Base-by-base conservation (phyloP, 2,113 vertebrate genomes). In the Xyrauchen texanus region DNA sequence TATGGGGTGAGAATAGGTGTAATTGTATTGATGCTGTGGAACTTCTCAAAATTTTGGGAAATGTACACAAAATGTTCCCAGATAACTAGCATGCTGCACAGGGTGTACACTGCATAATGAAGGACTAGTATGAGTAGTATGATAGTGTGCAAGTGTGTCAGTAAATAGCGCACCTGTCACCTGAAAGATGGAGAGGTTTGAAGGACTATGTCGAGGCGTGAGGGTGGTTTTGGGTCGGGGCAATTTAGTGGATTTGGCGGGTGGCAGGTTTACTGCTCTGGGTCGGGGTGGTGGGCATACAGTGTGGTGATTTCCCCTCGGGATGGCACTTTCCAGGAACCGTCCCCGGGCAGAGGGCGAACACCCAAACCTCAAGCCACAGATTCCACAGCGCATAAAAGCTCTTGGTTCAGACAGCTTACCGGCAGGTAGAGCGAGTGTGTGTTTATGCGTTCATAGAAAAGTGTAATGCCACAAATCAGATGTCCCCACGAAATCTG, bases 341-440 rank as follows among this genome's bases (percentile, higher is more conserved):
- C 78, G 73, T 84, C 84, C 44, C 7, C 58, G 85, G 81, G 80
- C 68, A 79, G 67, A 46, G 58, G 61, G 84, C 60, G 78, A 67
- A 81, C 62, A 82, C 84, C 84, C 68, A 86, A 88, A 79, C 87
- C 86, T 86, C 81, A 86, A 85, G 81, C 89, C 89, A 84, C 90
- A 87, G 76, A 85, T 62, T 76, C 86, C 85, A 83, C 87, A 84
- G 88, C 81, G 70, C 79, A 88, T 80, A 78, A 81, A 87, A 87
- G 83, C 76, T 58, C 80, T 82, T 66, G 86, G 87, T 87, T 84
- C 57, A 15, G 83, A 44, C 65, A 68, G 13, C 73, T 72, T 69
- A 81, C 82, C 80, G 83, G 81, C 84, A 84, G 81, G 80, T 80
- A 63, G 73, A 74, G 77, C 44, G 3, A 51, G 75, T 78, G 49